Conservation (phyloP, 2,113 vertebrate species). For the Clarias batrachus region DNA sequence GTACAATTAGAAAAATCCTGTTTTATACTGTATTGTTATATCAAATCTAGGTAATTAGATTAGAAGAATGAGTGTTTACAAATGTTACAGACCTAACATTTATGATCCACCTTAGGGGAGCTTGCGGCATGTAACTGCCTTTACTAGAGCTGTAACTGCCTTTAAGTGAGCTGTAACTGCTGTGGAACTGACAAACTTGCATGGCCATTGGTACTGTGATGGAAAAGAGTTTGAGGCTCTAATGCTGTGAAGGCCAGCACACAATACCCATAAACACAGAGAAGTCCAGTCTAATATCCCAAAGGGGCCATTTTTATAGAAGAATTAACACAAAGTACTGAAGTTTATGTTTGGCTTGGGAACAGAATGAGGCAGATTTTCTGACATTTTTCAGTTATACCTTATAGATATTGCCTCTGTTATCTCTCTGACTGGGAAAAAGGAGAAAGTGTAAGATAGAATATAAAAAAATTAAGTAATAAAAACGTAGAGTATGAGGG, state of each 20-base stretch:
- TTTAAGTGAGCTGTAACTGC: slow-evolving; percentile 9
- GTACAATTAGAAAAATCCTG: slow-evolving; percentile 9
- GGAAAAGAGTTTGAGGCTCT: background rate
- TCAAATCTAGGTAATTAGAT: background rate
- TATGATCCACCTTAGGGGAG: background rate
- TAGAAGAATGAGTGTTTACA: background rate
- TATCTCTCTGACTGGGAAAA: background rate
- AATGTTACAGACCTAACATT: background rate
- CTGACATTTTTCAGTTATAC: background rate
- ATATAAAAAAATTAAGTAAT: background rate
- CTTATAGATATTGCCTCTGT: background rate
- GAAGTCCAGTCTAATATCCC: background rate
- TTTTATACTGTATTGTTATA: background rate
- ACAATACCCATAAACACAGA: slow-evolving; percentile 20
- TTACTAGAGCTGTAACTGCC: slow-evolving; percentile 23
- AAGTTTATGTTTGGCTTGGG: slow-evolving; percentile 7
- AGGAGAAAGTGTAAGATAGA: background rate
- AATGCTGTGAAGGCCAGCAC: background rate
- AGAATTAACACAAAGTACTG: slow-evolving; percentile 22
- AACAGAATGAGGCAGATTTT: background rate
- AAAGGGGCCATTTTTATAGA: slow-evolving; percentile 1
- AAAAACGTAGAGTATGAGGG: background rate
- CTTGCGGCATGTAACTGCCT: background rate
- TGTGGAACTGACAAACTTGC: background rate
- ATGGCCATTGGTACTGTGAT: background rate